Conservation (phyloP, 2,113 vertebrate species). For the Acanthochromis polyacanthus region DNA sequence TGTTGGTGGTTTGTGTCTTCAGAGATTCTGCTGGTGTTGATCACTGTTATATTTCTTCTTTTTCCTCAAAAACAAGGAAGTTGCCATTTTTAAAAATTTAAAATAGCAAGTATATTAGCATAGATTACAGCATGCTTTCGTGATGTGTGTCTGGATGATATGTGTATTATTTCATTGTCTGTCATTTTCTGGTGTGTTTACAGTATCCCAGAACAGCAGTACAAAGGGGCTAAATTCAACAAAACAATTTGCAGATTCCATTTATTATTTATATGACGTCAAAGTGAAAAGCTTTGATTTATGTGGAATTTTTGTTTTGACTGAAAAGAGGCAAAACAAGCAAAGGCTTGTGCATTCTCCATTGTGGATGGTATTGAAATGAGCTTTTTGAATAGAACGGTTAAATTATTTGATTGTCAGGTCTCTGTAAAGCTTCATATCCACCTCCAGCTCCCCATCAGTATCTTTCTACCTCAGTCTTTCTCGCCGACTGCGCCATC, state of each 20-base stretch:
- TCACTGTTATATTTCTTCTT: too few species aligned
- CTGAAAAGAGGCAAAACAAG: not conserved
- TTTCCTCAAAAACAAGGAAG: too few species aligned
- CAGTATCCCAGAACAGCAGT: not conserved
- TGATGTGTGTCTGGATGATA: slow-evolving; percentile 1
- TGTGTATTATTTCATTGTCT: slow-evolving; percentile 30
- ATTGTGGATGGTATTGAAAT: not conserved
- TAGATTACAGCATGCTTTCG: not conserved
- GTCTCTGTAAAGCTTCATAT: slow-evolving; percentile 2
- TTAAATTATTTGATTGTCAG: slow-evolving; percentile 2
- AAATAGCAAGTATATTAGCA: not conserved
- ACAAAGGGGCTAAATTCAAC: not conserved
- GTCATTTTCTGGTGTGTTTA: slow-evolving; percentile 8
- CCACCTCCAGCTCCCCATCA: slow-evolving; percentile 11
- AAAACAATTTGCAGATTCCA: not conserved
- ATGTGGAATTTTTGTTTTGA: not conserved
- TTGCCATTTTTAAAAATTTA: too few species aligned
- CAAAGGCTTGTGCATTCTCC: not conserved
- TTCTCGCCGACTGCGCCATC: slow-evolving; percentile 15
- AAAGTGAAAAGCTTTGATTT: not conserved
- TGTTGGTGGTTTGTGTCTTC: not conserved
- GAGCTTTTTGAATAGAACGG: not conserved
- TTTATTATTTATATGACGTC: slow-evolving; percentile 5
- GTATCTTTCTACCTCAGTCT: slow-evolving; percentile 11
- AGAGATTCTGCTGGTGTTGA: too few species aligned